Base-by-base conservation (phyloP, 2,888 invertebrate genomes). In the Mesodorylaimus sp. region DNA sequence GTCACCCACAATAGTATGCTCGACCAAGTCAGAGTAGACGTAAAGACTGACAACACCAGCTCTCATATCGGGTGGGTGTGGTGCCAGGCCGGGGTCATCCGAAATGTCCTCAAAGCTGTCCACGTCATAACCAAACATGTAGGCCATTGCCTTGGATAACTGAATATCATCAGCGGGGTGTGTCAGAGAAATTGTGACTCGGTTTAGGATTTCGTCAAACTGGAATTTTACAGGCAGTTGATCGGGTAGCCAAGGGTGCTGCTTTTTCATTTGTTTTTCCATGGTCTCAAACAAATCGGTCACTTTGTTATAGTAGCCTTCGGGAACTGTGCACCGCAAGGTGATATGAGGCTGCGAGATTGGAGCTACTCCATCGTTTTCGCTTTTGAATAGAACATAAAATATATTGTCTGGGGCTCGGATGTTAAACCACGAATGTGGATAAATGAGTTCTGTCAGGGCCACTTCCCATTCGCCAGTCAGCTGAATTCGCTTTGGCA, bases 401-500 rank as follows among this genome's bases (percentile, higher is more conserved):
- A 36, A 13, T 36, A n/a, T 36, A n/a, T n/a, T n/a, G n/a, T n/a
- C n/a, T n/a, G n/a, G n/a, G n/a, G n/a, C n/a, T n/a, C n/a, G n/a
- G 7, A 44, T 5, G 26, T 32, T 52, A 2, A 41, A 19, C 32
- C 36, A 42, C 32, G 24, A 21, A 26, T 29, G 16, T 16, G 43
- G 29, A 21, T 24, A 37, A 19, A 29, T 27, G 1, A 32, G 19
- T 45, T 50, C 52, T 10, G 26, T 36, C 16, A 45, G 19, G 5
- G 44, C 44, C 5, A 36, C 38, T 27, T 50, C 44, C 52, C 49
- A 46, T 23, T 52, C 21, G 21, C 49, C 42, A 24, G 10, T 3
- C 28, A 29, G 19, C 16, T 26, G 23, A 21, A 48, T 45, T 5
- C 2, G 13, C 2, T 23, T 3, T 10, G 42, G 42, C 44, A 48